These are phyloP conservation scores for Planiliza haematocheilus DNA, from an alignment of 2,113 vertebrate species.

Conservation along the genomic window DNA sequence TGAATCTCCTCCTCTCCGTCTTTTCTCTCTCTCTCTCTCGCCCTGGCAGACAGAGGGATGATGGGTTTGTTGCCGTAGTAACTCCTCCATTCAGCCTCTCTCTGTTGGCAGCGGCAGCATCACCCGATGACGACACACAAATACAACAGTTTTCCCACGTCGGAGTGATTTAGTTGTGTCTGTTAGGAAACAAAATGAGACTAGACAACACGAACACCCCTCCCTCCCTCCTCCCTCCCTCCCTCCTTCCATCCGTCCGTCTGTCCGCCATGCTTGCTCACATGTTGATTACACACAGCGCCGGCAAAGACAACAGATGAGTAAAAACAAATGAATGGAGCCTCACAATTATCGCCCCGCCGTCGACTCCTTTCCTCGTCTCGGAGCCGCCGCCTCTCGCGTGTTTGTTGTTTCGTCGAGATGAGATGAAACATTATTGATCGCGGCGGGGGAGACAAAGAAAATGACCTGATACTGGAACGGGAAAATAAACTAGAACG, in stretches of 20 bases:
- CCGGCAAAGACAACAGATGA: constrained; percentile 65
- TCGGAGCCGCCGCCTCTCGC: constrained; percentile 5
- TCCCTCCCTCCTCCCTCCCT: constrained; percentile 25
- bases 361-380: constrained; percentile 17
- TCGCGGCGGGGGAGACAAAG: constrained; percentile 5
- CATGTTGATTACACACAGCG: constrained; percentile 69
- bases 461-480: constrained; percentile 7
- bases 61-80: constrained; percentile 98
- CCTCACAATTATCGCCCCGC: constrained; percentile 54
- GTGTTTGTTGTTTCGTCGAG: constrained; percentile 48
- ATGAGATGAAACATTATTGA: constrained; percentile 55
- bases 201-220: constrained; percentile 65
- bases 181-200: constrained; percentile 93
- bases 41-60: constrained; percentile 87
- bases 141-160: constrained; percentile 95
- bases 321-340: constrained; percentile 68
- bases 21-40: constrained; percentile 27
- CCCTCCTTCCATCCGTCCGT: constrained; percentile 44
- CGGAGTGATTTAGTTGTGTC: constrained; percentile 92
- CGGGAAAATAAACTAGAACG: constrained; percentile 12
- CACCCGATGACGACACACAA: constrained; percentile 91
- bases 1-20: constrained; percentile 21
- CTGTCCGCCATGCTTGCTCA: constrained; percentile 51
- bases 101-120: constrained; percentile 90
- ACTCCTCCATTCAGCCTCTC: constrained; percentile 92